These are phyloP conservation scores for Salpingus planirostris DNA, from an alignment of 2,888 invertebrate species.

Conservation along the genomic window DNA sequence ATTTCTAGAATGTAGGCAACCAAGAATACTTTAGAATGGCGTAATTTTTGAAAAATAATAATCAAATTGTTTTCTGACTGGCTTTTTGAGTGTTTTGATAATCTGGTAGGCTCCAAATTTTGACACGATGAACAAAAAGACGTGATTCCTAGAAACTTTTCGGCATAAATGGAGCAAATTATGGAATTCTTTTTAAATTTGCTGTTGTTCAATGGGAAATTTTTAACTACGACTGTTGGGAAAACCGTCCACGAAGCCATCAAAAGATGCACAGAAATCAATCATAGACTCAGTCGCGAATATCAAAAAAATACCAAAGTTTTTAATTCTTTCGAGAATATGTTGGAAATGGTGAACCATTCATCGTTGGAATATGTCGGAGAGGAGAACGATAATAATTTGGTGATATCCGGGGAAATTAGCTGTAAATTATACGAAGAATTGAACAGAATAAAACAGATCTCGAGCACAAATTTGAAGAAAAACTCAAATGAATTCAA, in stretches of 20 bases:
- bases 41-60: constrained; percentile 1
- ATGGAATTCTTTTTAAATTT: constrained; percentile 13
- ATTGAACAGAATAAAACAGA: not conserved
- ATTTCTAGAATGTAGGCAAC: no score
- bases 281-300: constrained; percentile 3
- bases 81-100: not conserved
- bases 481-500: not conserved
- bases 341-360: constrained; percentile 7
- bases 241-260: constrained; percentile 6
- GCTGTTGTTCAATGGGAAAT: constrained; percentile 8
- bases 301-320: constrained; percentile 3
- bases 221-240: constrained; percentile 6
- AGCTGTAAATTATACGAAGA: constrained; percentile 2
- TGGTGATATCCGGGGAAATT: constrained; percentile 1
- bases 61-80: not conserved
- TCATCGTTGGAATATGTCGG: constrained; percentile 3
- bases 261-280: constrained; percentile 4
- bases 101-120: not conserved
- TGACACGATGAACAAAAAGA: no score
- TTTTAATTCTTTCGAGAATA: constrained; percentile 4
- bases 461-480: constrained; percentile 1
- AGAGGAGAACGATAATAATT: constrained; percentile 1
- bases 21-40: no score
- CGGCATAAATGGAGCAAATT: constrained; percentile 10
- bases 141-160: not conserved